Evolutionary conservation across 92 coral and sea anemone genomes (phyloP), one percentile per base, ranked within the genome.

Genomic region (Bergia puertoricense): DNA sequence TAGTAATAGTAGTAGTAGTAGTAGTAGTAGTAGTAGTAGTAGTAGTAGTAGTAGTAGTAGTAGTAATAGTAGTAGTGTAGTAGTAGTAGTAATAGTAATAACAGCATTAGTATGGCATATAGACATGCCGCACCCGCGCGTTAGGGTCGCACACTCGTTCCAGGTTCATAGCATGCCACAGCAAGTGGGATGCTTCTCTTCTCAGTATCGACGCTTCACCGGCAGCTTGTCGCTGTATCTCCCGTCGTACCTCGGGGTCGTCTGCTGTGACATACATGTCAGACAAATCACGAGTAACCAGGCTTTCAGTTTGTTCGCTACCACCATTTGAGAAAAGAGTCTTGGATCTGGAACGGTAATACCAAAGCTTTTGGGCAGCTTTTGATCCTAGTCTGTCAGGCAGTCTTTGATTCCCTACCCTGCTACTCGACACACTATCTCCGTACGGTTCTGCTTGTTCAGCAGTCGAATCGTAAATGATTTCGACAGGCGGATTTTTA

Each of bases 191-290:
- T 4, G 99, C 99, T 79, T 96, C 94, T 77, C 99, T 77, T 81
- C 99, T 93, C 78, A 96, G 89, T n/a, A 92, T 88, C 76, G 99
- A 96, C 14, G 98, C 99, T 77, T 94, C 93, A 1, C 94, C 92
- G 0, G 98, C 98, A 6, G 98, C 98, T 51, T 85, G 93, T 73
- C 84, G 92, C 68, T 85, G 94, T 38, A 91, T 82, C 54, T 91
- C 94, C 75, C 85, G 91, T 76, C 80, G 79, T 82, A 62, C 88
- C 68, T 81, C 92, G 42, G 88, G 85, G n/a, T 91, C 94, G 88
- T 91, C 88, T 44, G 89, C 86, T 20, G 85, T 79, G 76, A 90
- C 80, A 75, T 83, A 91, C 71, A 91, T 91, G 80, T 93, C 95
- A 18, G 94, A 91, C 46, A 94, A 77, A 68, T 91, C 94, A 85